phyloP scores from a whole-genome alignment of 2,888 invertebrate species.

The Athripsodes cinereus region DNA sequence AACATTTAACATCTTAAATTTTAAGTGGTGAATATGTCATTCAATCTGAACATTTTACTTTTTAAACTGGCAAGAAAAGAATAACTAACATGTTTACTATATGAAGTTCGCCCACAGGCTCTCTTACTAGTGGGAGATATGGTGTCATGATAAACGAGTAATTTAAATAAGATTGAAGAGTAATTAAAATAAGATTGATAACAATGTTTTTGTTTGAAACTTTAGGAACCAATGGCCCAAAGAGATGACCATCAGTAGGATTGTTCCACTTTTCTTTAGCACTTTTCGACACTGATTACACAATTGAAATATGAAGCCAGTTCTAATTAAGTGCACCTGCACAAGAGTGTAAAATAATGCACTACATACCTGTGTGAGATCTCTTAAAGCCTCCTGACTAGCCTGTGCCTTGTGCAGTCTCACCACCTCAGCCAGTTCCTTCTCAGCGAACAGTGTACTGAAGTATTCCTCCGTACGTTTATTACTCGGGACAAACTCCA shows the following conservation, averaged over 20 bases:
- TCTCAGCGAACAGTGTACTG: constrained; percentile 70
- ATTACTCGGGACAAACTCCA: constrained; percentile 92
- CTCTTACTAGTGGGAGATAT: too few relatives aligned
- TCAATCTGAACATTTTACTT: too few relatives aligned
- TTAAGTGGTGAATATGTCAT: too few relatives aligned
- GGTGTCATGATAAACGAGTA: too few relatives aligned
- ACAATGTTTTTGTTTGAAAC: constrained; percentile 4
- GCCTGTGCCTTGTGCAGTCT: constrained; percentile 78
- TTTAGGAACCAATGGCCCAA: constrained; percentile 4
- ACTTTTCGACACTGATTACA: constrained; percentile 14
- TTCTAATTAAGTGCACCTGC: constrained; percentile 22
- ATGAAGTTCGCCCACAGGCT: too few relatives aligned
- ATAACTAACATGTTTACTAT: too few relatives aligned
- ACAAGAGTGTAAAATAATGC: background rate
- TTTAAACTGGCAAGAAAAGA: too few relatives aligned
- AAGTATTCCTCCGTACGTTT: constrained; percentile 89
- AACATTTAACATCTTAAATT: too few relatives aligned
- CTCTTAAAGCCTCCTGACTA: constrained; percentile 65
- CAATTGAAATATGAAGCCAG: constrained; percentile 8
- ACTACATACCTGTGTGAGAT: constrained; percentile 42
- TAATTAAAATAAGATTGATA: background rate
- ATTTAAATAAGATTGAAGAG: too few relatives aligned
- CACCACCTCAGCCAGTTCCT: constrained; percentile 74
- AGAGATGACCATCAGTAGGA: constrained; percentile 7
- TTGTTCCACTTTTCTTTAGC: constrained; percentile 15